Evolutionary conservation across 2,113 vertebrate genomes (phyloP), one percentile per base, ranked within the genome.

Genomic region (Cromileptes altivelis): DNA sequence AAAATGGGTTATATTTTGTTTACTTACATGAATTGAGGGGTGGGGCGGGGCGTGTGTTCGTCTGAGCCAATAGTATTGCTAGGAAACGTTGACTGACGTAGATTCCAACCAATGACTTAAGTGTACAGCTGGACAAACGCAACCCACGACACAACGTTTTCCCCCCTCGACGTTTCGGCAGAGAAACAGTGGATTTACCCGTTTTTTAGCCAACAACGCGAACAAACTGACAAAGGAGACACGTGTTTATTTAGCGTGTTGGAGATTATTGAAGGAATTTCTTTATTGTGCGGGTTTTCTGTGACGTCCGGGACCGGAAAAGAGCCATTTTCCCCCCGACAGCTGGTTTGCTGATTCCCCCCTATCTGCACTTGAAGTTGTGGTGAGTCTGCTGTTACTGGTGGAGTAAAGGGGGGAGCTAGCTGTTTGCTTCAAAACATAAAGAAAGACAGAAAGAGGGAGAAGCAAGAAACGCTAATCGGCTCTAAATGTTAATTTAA

Each of bases 381-480:
- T 40, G 89, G 92, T 92, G 84, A 94, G 93, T 94, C n/a, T 79
- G 77, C 80, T 88, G 77, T 84, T 79, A 42, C 78, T 77, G 71
- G 11, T 70, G 75, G 30, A 85, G 73, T 50, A 27, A 70, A 61
- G 23, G 19, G n/a, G 25, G 40, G 60, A 42, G 75, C 45, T 70
- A 37, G 53, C 55, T 19, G 53, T 50, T 1, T 50, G 19, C 27
- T 64, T 27, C n/a, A 7, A 2, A 50, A 47, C 19, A 69, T 7
- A 70, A 70, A 67, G 37, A 21, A 53, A 55, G 17, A n/a, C 3
- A 6, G 6, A 23, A 23, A 69, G 2, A 14, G 30, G 1, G 0
- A 8, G 8, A 1, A 56, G 4, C 58, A 30, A 73, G 49, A 45
- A 5, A 11, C 21, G 6, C 23, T 49, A 45, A 60, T 40, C 9